These are phyloP conservation scores for Petrocephalus zakoni DNA, from an alignment of 2,113 vertebrate species.

Conservation along the genomic window DNA sequence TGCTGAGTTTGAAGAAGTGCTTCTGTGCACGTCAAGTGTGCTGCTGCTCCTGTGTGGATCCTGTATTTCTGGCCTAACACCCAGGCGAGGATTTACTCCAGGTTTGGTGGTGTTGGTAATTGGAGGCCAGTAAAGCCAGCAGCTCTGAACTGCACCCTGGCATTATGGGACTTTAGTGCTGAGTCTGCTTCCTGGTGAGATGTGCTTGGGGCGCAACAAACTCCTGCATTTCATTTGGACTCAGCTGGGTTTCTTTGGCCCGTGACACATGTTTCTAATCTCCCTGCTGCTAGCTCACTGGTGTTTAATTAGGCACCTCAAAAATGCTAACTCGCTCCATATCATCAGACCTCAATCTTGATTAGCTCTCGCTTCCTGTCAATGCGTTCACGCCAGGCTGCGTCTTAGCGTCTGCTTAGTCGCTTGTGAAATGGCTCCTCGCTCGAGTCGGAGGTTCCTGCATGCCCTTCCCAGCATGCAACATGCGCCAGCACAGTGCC, in stretches of 20 bases:
- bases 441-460: not conserved
- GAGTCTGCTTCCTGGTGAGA: not conserved
- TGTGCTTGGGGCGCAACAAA: not conserved
- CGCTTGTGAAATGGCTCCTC: not conserved
- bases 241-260: not conserved
- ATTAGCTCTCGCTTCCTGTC: not conserved
- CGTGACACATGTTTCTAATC: not conserved
- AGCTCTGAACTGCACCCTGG: not conserved
- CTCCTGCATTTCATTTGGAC: not conserved
- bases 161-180: not conserved
- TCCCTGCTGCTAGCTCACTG: not conserved
- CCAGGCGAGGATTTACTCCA: not conserved
- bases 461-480: not conserved
- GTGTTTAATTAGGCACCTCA: not conserved
- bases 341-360: not conserved
- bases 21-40: not conserved
- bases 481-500: not conserved
- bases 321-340: not conserved
- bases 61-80: not conserved
- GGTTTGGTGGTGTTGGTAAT: not conserved
- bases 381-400: not conserved
- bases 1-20: not conserved
- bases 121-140: not conserved
- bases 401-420: not conserved
- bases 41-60: not conserved